Percentiles rank a stretch among this genome's conserved stretches.
Evolutionary conservation across 2,797 vertebrate genomes (phyloP).

Genomic region (Diplodus sargus): DNA sequence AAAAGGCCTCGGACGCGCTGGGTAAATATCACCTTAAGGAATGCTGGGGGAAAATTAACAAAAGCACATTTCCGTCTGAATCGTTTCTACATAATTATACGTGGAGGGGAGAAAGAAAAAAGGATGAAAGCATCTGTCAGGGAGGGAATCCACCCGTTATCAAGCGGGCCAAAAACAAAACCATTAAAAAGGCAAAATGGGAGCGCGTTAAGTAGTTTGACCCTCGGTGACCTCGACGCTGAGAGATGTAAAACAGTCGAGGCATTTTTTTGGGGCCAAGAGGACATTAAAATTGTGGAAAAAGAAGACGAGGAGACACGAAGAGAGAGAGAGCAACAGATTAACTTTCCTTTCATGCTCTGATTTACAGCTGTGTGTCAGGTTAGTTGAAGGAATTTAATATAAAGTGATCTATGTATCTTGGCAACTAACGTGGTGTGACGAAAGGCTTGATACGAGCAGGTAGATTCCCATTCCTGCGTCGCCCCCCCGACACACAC

Average conservation of each 20-base stretch:
- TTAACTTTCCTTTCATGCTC: conserved; percentile 75
- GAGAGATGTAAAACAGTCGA: conserved; percentile 35
- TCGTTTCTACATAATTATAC: conserved; percentile 62
- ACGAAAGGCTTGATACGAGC: conserved; percentile 72
- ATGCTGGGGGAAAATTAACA: conserved; percentile 57
- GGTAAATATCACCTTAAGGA: conserved; percentile 70
- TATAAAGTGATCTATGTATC: conserved; percentile 83
- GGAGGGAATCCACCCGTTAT: conserved; percentile 64
- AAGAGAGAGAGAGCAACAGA: conserved; percentile 50
- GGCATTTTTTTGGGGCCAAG: conserved; percentile 39
- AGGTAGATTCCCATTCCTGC: conserved; percentile 67
- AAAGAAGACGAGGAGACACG: conserved; percentile 26
- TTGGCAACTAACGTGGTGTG: conserved; percentile 74
- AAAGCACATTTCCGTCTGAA: conserved; percentile 60
- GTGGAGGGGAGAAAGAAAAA: background rate
- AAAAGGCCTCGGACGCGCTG: conserved; percentile 49
- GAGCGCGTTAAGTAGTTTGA: conserved; percentile 73
- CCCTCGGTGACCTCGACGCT: conserved; percentile 41
- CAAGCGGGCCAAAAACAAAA: conserved; percentile 62
- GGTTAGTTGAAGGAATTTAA: conserved; percentile 79
- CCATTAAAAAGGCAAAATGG: conserved; percentile 48
- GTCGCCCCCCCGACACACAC: background rate
- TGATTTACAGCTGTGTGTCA: conserved; percentile 83
- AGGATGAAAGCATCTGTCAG: conserved; percentile 69
- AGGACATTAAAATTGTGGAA: conserved; percentile 53